phyloP scores from a whole-genome alignment of 2,113 vertebrate genomes.

The Psilopogon haemacephalus region DNA sequence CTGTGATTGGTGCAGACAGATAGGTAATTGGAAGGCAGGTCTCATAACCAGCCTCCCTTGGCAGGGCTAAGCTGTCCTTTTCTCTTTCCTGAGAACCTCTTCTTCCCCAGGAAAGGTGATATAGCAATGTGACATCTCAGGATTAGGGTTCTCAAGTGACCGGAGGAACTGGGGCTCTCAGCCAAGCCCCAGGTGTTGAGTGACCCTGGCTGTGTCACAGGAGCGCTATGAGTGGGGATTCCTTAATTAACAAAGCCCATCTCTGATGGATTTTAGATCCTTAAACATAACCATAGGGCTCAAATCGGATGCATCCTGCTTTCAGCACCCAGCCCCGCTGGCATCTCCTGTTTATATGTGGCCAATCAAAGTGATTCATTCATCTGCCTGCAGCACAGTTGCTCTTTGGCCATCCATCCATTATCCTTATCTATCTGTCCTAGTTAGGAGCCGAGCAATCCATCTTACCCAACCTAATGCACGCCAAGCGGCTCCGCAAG shows the following conservation, averaged over 20 bases:
- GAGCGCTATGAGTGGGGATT: background rate
- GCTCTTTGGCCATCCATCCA: slow-evolving; percentile 47
- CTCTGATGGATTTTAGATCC: background rate
- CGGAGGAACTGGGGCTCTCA: background rate
- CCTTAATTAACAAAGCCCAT: background rate
- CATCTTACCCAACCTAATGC: slow-evolving; percentile 29
- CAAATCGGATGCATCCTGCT: background rate
- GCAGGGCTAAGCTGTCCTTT: background rate
- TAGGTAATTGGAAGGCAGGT: background rate
- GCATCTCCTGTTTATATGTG: background rate
- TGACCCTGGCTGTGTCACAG: rapidly evolving
- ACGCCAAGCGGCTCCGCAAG: background rate
- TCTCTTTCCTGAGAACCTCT: background rate
- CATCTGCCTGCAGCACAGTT: background rate
- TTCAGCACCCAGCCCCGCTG: background rate
- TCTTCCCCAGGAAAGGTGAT: background rate
- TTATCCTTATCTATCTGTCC: slow-evolving; percentile 59
- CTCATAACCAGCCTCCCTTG: background rate
- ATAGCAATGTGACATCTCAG: background rate
- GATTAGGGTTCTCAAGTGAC: background rate
- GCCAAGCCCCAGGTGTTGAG: background rate
- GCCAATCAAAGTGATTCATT: slow-evolving; percentile 48
- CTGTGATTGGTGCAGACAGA: background rate
- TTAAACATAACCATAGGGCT: background rate
- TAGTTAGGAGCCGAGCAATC: slow-evolving; percentile 10